A percentile compares a stretch with the other conserved stretches of the same genome.
phyloP scores from a whole-genome alignment of 2,888 invertebrate genomes.

The Drosophila kuntzei region DNA sequence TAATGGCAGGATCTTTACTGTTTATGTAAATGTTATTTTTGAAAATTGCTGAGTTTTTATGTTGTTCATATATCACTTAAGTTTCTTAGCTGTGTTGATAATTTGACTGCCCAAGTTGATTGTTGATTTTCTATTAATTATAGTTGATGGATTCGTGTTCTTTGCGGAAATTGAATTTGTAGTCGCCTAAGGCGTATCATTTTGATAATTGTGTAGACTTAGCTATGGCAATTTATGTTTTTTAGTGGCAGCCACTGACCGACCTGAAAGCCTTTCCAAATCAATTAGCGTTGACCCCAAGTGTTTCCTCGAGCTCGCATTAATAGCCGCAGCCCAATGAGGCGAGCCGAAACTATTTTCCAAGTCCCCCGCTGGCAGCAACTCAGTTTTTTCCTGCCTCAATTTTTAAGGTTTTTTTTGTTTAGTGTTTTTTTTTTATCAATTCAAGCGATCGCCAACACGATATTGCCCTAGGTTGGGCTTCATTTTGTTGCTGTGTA shows the following conservation, averaged over 20 bases:
- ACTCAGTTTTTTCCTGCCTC: slow-evolving; percentile 37
- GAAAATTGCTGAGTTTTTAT: not conserved
- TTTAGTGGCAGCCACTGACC: slow-evolving; percentile 38
- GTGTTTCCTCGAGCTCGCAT: slow-evolving; percentile 59
- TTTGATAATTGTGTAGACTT: slow-evolving; percentile 57
- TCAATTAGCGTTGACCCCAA: slow-evolving; percentile 72
- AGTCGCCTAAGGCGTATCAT: slow-evolving; percentile 47
- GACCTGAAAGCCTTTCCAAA: slow-evolving; percentile 73
- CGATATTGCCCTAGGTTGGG: slow-evolving; percentile 82
- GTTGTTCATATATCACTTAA: slow-evolving; percentile 1
- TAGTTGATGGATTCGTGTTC: slow-evolving; percentile 24
- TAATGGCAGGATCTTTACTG: too few species aligned
- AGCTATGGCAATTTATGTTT: slow-evolving; percentile 40
- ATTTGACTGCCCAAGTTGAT: not conserved
- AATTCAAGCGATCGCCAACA: slow-evolving; percentile 72
- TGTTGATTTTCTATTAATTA: slow-evolving; percentile 36
- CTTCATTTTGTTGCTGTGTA: slow-evolving; percentile 44
- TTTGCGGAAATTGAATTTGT: slow-evolving; percentile 47
- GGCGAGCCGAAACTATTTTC: slow-evolving; percentile 49
- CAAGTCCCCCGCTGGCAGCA: slow-evolving; percentile 47
- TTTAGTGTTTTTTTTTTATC: slow-evolving; percentile 53
- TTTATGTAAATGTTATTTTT: too few species aligned
- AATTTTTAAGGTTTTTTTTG: slow-evolving; percentile 27
- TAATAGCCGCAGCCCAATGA: slow-evolving; percentile 50
- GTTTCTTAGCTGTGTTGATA: not conserved